Evolutionary conservation across 2,888 invertebrate genomes (phyloP).

Genomic region (Cecidostiba fungosa): DNA sequence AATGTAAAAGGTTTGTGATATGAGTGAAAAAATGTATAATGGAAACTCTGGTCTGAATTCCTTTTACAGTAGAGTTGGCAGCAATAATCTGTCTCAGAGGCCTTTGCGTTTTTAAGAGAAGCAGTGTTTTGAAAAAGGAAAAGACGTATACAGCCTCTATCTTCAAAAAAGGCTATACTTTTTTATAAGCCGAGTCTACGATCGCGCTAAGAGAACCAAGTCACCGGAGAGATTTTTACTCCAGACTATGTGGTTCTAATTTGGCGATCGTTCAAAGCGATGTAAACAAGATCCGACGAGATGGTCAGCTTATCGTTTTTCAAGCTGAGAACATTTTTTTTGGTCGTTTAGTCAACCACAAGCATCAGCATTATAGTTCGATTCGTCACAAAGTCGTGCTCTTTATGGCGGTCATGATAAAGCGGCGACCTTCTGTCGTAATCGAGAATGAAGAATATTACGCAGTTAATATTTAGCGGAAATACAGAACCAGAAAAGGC

Average conservation of each 20-base stretch:
- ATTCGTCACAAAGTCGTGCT: constrained; percentile 35
- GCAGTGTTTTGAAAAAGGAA: not conserved
- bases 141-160: not conserved
- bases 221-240: not conserved
- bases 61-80: constrained; percentile 57
- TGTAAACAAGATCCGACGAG: not conserved
- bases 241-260: not conserved
- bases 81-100: constrained; percentile 57
- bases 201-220: not conserved
- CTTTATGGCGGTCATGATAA: constrained; percentile 59
- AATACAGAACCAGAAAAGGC: not conserved
- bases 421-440: constrained; percentile 39
- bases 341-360: not conserved
- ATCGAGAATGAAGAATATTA: constrained; percentile 1
- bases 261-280: constrained; percentile 26
- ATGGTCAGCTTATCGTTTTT: not conserved
- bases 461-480: not conserved
- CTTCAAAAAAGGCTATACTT: constrained; percentile 30
- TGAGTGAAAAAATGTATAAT: constrained; percentile 44
- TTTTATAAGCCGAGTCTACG: constrained; percentile 37
- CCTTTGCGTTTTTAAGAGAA: constrained; percentile 57
- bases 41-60: constrained; percentile 59
- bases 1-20: constrained; percentile 60
- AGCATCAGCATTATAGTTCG: not conserved
- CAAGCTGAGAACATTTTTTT: not conserved